These are phyloP conservation scores for Etheostoma perlongum DNA, from an alignment of 2,797 vertebrate genomes.

Conservation along the genomic window DNA sequence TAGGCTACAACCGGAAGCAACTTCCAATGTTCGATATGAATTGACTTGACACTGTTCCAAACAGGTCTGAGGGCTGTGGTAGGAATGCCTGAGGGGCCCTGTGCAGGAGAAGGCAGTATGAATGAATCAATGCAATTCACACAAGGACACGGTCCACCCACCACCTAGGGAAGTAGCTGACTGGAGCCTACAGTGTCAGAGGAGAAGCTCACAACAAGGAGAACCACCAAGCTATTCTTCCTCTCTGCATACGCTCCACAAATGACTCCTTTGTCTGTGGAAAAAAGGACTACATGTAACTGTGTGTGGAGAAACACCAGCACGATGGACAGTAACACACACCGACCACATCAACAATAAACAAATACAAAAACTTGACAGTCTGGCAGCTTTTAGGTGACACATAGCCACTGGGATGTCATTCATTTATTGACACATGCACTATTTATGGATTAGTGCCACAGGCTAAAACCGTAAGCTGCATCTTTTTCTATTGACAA, in stretches of 20 bases:
- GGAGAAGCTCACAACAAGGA: constrained; percentile 62
- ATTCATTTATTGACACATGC: constrained; percentile 50
- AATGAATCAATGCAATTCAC: constrained; percentile 78
- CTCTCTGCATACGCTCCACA: constrained; percentile 51
- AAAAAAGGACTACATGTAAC: constrained; percentile 45
- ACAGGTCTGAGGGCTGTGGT: constrained; percentile 72
- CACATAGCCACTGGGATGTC: constrained; percentile 20
- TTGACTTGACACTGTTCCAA: constrained; percentile 63
- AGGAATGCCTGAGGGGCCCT: constrained; percentile 72
- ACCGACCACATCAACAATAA: constrained; percentile 36
- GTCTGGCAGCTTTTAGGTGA: constrained; percentile 43
- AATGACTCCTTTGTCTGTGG: constrained; percentile 68
- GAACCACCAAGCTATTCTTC: constrained; percentile 74
- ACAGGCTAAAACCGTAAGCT: constrained; percentile 11
- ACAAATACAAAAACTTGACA: constrained; percentile 35
- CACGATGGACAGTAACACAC: constrained; percentile 40
- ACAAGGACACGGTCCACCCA: constrained; percentile 74
- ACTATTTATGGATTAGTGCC: constrained; percentile 8
- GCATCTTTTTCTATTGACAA: constrained; percentile 34
- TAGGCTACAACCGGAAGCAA: constrained; percentile 55
- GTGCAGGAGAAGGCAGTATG: constrained; percentile 65
- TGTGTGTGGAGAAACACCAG: constrained; percentile 21
- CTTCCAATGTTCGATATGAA: constrained; percentile 50
- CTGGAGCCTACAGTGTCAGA: constrained; percentile 65
- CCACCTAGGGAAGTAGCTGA: constrained; percentile 67